phyloP scores from a whole-genome alignment of 2,113 vertebrate genomes.

The Phoenicopterus ruber region DNA sequence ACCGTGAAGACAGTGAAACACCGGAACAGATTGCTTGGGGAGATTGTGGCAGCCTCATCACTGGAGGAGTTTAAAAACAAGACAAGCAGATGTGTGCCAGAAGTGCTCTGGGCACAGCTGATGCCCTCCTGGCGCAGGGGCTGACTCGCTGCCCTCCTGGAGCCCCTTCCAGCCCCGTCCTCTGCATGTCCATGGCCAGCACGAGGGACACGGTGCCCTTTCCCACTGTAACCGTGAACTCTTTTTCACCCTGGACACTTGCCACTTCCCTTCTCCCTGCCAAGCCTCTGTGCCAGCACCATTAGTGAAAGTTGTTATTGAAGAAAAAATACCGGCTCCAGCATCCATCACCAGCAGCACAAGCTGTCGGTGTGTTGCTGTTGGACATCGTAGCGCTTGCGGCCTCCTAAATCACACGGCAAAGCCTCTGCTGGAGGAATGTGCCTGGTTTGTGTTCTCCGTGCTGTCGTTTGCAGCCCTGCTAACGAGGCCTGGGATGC shows the following conservation, averaged over 20 bases:
- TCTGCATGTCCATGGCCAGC: not conserved
- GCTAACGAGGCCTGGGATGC: not conserved
- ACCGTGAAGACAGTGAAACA: not conserved
- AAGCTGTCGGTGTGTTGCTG: not conserved
- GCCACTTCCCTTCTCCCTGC: conserved; percentile 22
- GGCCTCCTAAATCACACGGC: not conserved
- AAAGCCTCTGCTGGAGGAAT: not conserved
- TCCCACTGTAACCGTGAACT: not conserved
- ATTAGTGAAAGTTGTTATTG: conserved; percentile 9
- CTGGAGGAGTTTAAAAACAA: not conserved
- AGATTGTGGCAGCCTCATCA: not conserved
- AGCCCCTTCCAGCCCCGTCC: not conserved
- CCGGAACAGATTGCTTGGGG: not conserved
- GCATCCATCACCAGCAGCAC: not conserved
- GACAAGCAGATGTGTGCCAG: not conserved
- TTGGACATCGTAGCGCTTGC: not conserved
- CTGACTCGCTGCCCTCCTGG: not conserved
- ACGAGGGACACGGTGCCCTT: not conserved
- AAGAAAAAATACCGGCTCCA: not conserved
- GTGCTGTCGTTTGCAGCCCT: not conserved
- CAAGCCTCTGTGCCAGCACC: not conserved
- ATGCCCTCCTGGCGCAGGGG: not conserved
- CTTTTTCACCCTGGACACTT: not conserved
- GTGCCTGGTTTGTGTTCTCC: not conserved
- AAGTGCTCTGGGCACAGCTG: not conserved